Evolutionary conservation across 2,797 vertebrate genomes (phyloP).

Genomic region (Lagocephalus sceleratus): DNA sequence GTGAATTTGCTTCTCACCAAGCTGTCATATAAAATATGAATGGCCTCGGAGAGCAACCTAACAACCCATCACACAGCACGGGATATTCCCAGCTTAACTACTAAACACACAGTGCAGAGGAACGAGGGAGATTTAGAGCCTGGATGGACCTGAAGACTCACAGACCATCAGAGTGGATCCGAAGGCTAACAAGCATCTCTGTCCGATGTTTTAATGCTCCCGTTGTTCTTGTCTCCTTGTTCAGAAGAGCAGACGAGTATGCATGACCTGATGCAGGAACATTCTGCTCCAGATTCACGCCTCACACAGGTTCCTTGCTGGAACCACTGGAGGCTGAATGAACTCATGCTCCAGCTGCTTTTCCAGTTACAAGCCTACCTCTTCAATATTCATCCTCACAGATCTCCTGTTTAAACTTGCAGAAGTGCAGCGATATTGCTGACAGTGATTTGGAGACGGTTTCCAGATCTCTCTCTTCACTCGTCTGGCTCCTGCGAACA

Average conservation of each 20-base stretch:
- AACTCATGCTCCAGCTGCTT: not conserved
- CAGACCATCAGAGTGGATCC: conserved; percentile 10
- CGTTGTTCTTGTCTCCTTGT: conserved; percentile 7
- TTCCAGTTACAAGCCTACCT: conserved; percentile 10
- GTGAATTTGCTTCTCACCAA: conserved; percentile 45
- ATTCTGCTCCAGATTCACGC: conserved; percentile 12
- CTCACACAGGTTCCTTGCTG: conserved; percentile 1
- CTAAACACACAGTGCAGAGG: conserved; percentile 13
- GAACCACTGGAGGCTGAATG: not conserved
- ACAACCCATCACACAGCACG: conserved; percentile 43
- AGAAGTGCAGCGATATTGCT: too few relatives aligned
- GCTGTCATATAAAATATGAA: conserved; percentile 67
- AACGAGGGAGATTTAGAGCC: not conserved
- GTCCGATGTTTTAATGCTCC: conserved; percentile 6
- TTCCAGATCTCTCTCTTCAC: too few relatives aligned
- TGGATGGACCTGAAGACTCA: not conserved
- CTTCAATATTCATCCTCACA: conserved; percentile 8
- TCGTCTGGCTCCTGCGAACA: too few relatives aligned
- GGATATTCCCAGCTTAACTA: conserved; percentile 52
- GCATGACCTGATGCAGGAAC: conserved; percentile 16
- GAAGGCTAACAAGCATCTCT: conserved; percentile 34
- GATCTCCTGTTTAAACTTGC: too few relatives aligned
- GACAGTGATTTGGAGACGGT: too few relatives aligned
- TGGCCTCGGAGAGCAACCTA: conserved; percentile 54
- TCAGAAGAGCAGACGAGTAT: conserved; percentile 41